These are phyloP conservation scores for Saccopteryx bilineata DNA, from an alignment of 2,113 vertebrate genomes.

Conservation along the genomic window DNA sequence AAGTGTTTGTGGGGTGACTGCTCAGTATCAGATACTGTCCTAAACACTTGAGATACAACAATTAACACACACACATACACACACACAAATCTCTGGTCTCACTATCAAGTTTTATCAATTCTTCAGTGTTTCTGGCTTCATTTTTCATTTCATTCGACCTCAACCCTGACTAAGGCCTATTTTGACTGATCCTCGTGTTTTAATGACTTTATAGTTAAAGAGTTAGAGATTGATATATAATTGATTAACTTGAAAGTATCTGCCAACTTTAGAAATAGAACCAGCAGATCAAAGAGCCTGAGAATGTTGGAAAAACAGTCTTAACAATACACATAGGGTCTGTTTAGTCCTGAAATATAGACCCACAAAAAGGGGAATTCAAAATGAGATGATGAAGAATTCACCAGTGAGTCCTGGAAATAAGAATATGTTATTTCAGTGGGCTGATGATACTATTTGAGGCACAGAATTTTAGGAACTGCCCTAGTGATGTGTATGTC, in stretches of 20 bases:
- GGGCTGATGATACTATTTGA: neutral
- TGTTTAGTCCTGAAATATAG: constrained; percentile 29
- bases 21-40: neutral
- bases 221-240: neutral
- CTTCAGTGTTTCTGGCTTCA: constrained; percentile 19
- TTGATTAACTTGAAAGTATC: neutral
- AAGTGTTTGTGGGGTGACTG: neutral
- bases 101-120: neutral
- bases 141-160: neutral
- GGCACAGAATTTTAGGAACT: neutral
- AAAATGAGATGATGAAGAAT: neutral
- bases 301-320: constrained; percentile 2
- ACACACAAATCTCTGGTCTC: neutral
- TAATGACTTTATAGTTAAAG: neutral
- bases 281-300: neutral
- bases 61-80: neutral
- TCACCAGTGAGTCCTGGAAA: neutral
- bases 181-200: neutral
- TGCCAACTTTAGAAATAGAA: neutral
- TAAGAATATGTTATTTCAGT: neutral
- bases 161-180: neutral
- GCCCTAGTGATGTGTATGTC: neutral
- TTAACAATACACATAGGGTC: neutral
- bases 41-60: neutral
- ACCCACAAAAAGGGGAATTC: neutral